Percentiles rank a stretch among this genome's conserved stretches.
Conservation (phyloP, 2,888 invertebrate genomes). For the Eudemis profundana region DNA sequence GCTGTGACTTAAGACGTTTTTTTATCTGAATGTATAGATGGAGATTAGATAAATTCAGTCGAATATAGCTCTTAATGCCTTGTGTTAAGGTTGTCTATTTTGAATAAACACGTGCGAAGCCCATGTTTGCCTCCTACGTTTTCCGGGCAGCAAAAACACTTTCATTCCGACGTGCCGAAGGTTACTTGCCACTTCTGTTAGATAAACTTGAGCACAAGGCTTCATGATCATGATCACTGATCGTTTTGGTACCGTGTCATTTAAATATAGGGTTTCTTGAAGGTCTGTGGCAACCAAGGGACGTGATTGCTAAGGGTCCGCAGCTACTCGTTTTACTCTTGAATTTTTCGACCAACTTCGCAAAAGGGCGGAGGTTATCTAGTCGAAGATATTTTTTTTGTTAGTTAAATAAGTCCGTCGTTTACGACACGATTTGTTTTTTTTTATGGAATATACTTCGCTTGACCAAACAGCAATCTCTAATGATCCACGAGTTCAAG, state of each 20-base stretch:
- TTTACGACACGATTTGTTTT: too few species aligned
- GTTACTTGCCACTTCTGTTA: conserved; percentile 27
- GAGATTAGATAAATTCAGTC: background rate
- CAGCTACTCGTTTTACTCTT: too few species aligned
- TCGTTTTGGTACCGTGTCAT: background rate
- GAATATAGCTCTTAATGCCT: conserved; percentile 2
- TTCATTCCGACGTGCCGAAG: conserved; percentile 51
- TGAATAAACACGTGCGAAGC: conserved; percentile 22
- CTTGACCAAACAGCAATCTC: too few species aligned
- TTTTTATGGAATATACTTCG: too few species aligned
- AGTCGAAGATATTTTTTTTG: too few species aligned
- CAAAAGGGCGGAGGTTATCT: too few species aligned
- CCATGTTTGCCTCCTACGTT: conserved; percentile 46
- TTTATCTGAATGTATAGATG: background rate
- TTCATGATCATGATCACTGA: background rate
- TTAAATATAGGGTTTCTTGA: background rate
- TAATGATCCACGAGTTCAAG: too few species aligned
- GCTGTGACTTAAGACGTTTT: background rate
- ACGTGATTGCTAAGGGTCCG: too few species aligned
- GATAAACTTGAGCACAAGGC: background rate
- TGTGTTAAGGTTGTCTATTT: conserved; percentile 3
- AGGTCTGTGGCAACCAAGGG: too few species aligned
- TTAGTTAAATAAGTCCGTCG: too few species aligned
- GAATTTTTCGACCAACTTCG: too few species aligned
- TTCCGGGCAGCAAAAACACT: conserved; percentile 54